Base-by-base conservation (phyloP, 2,113 vertebrate genomes). In the Lycaon pictus region DNA sequence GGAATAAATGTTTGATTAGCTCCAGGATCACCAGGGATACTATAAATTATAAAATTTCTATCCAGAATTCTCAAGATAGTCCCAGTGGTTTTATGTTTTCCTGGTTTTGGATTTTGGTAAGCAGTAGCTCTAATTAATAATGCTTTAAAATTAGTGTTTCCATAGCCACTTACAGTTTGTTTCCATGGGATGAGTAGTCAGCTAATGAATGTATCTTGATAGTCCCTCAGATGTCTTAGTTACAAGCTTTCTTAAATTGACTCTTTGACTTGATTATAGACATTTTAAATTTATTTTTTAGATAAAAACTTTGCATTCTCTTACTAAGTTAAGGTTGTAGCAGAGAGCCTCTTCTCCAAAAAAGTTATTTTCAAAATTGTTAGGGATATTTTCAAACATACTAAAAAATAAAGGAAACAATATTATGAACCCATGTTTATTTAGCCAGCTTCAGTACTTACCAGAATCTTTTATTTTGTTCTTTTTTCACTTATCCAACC, bases 1-100 rank as follows among this genome's bases (percentile, higher is more conserved):
- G 71, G 60, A 80, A 93, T 94, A 55, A 74, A 65, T 96, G 67
- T 93, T 91, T 89, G 48, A 56, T 27, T 23, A 95, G 72, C 81
- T 32, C 20, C 88, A 93, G 92, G n/a, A 93, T 48, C 7, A 94
- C 77, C 96, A 62, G 69, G 89, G 67, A 97, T 93, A 35, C 74
- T 81, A 0, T 89, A 62, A 80, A 76, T 81, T 67, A 79, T 74
- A 35, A 80, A 88, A 77, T 77, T 83, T 82, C 74, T 74, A 29
- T 69, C 58, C 17, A 77, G 1, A 86, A 87, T 86, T 89, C 90
- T 58, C 35, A 58, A 95, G 29, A 65, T 25, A 63, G 22, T 86
- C 32, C 84, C 48, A 76, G 19, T 67, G 51, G 56, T 63, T 90
- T 4, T 51, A 32, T 80, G 6, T 62, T 53, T 76, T 87, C 65